Evolutionary conservation across 2,797 vertebrate genomes (phyloP).

Genomic region (Epinephelus coioides): DNA sequence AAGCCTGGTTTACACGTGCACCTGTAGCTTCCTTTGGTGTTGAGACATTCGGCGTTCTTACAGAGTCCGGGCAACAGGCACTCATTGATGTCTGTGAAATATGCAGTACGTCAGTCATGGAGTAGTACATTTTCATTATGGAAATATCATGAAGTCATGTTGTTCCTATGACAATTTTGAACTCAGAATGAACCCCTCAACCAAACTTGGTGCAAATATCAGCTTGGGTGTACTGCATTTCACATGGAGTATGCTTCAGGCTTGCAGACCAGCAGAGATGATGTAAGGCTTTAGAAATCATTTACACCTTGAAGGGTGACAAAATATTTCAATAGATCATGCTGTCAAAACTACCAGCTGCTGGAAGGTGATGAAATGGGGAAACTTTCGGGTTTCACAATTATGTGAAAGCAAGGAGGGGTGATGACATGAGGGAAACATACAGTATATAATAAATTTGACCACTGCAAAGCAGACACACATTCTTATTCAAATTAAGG

Average conservation of each 20-base stretch:
- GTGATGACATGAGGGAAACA: conserved; percentile 55
- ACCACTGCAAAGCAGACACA: conserved; percentile 26
- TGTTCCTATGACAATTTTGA: conserved; percentile 33
- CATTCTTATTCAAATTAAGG: too few relatives aligned
- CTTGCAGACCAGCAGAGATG: conserved; percentile 31
- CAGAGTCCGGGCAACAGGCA: conserved; percentile 85
- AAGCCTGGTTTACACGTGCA: conserved; percentile 84
- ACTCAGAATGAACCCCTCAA: conserved; percentile 34
- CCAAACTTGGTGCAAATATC: conserved; percentile 29
- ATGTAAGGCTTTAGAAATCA: conserved; percentile 60
- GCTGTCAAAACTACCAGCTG: conserved; percentile 53
- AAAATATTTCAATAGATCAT: conserved; percentile 57
- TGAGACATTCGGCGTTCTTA: conserved; percentile 85
- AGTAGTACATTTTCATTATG: conserved; percentile 16
- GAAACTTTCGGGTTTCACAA: conserved; percentile 46
- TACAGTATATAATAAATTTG: conserved; percentile 20
- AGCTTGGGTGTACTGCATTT: conserved; percentile 37
- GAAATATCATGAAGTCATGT: conserved; percentile 50
- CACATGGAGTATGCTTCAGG: conserved; percentile 17
- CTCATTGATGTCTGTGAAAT: conserved; percentile 86
- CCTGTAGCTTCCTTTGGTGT: conserved; percentile 87
- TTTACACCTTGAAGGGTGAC: conserved; percentile 64
- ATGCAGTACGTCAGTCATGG: conserved; percentile 33
- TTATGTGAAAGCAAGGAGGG: conserved; percentile 46
- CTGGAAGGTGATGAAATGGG: conserved; percentile 55